phyloP scores from a whole-genome alignment of 2,113 vertebrate genomes.

The Nipponia nippon region DNA sequence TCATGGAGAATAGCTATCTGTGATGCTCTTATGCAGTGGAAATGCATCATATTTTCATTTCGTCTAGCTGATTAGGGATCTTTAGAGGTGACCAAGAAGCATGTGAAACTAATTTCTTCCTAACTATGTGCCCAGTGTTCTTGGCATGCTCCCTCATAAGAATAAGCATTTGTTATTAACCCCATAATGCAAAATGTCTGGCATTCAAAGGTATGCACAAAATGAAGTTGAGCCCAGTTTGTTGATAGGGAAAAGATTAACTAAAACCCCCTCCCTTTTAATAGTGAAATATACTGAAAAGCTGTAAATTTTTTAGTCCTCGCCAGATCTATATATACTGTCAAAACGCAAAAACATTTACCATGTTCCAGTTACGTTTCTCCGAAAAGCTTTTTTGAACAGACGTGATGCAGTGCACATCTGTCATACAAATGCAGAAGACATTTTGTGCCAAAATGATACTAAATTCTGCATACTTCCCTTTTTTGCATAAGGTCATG shows the following conservation, averaged over 20 bases:
- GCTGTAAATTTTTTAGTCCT: background rate
- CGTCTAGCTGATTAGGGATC: conserved; percentile 57
- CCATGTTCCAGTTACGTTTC: background rate
- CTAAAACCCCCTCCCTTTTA: background rate
- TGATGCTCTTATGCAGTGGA: conserved; percentile 37
- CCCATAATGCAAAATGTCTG: conserved; percentile 28
- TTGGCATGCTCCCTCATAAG: conserved; percentile 45
- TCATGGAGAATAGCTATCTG: conserved; percentile 29
- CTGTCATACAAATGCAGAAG: background rate
- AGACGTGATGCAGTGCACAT: background rate
- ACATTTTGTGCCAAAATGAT: background rate
- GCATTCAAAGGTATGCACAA: background rate
- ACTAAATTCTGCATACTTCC: background rate
- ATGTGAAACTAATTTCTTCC: conserved; percentile 61
- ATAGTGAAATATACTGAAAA: background rate
- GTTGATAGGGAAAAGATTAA: background rate
- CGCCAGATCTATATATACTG: background rate
- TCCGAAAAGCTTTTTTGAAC: background rate
- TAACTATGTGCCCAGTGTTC: conserved; percentile 45
- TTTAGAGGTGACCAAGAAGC: conserved; percentile 55
- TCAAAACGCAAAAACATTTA: background rate
- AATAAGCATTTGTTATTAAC: conserved; percentile 59
- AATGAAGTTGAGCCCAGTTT: background rate
- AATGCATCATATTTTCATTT: conserved; percentile 43
- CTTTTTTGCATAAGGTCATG: background rate